Evolutionary conservation across 2,113 vertebrate species (phyloP), one percentile per base, ranked within the genome.

Genomic region (Aviceda subcristata): DNA sequence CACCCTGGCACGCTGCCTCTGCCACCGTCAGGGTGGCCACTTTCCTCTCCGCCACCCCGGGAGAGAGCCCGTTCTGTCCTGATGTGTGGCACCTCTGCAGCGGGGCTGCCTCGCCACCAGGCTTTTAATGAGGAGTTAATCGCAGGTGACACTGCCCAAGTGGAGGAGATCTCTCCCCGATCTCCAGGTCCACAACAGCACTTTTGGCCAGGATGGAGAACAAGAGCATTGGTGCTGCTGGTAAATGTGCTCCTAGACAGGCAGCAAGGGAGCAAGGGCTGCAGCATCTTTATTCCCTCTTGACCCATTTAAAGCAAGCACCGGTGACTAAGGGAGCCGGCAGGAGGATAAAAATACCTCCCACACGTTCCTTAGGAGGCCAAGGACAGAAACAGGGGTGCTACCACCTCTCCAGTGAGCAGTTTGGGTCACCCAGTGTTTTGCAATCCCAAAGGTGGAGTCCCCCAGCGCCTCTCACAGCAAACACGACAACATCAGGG

Each of bases 241-340:
- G 64, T 74, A 75, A 76, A 66, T 51, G 67, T 85, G 62, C 73
- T 96, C 51, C 45, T 36, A 95, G 77, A 71, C 43, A 85, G 45
- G 56, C 88, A 90, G 51, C 0, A 0, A 94, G 68, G 79, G 79
- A 96, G 69, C 36, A 80, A 89, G 86, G 89, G 92, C 95, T 94
- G 91, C 41, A 0, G 67, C 59, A 55, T 91, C 87, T 97, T 96
- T 96, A 97, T 97, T 97, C 96, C 93, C 81, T 96, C 94, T 96
- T 97, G 97, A 97, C 97, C 96, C 96, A 97, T 94, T 97, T 97
- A 96, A 94, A 96, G 84, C 48, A 68, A 90, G 63, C 51, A 13
- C 92, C 26, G 6, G 91, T 94, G 92, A 93, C 94, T 94, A 92
- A 97, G 91, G 71, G 45, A 94, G 78, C 56, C 5, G 48, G n/a